Percentiles rank a stretch among this genome's conserved stretches.
Evolutionary conservation across 2,888 invertebrate genomes (phyloP).

Genomic region (Nymphalis urticae): DNA sequence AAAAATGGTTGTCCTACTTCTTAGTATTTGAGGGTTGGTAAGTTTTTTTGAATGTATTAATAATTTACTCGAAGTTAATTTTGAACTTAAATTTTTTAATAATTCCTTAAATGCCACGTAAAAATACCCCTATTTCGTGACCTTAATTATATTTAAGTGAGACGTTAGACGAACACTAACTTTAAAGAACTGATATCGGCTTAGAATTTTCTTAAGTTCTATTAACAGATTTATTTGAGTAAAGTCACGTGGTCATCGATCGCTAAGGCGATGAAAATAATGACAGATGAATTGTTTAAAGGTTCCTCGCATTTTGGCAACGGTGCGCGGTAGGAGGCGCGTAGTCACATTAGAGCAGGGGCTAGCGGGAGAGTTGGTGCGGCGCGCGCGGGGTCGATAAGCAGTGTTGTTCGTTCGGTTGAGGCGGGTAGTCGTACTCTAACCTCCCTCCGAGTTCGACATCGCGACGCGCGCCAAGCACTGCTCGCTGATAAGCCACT

Average conservation of each 20-base stretch:
- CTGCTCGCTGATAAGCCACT: conserved; percentile 13
- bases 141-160: conserved; percentile 1
- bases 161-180: not conserved
- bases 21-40: no score
- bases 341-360: conserved; percentile 46
- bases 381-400: conserved; percentile 74
- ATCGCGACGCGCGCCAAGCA: conserved; percentile 32
- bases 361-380: conserved; percentile 46
- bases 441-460: conserved; percentile 34
- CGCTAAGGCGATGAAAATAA: conserved; percentile 54
- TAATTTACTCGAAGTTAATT: not conserved
- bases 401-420: conserved; percentile 61
- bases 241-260: conserved; percentile 58
- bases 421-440: conserved; percentile 52
- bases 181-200: not conserved
- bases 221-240: not conserved
- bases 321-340: conserved; percentile 64
- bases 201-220: not conserved
- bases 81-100: not conserved
- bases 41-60: not conserved
- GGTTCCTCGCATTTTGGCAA: conserved; percentile 68
- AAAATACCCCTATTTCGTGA: not conserved
- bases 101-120: no score
- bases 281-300: conserved; percentile 72
- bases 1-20: no score